Base-by-base conservation (phyloP, 92 coral and sea anemone species). In the Zoanthus sansibaricus region DNA sequence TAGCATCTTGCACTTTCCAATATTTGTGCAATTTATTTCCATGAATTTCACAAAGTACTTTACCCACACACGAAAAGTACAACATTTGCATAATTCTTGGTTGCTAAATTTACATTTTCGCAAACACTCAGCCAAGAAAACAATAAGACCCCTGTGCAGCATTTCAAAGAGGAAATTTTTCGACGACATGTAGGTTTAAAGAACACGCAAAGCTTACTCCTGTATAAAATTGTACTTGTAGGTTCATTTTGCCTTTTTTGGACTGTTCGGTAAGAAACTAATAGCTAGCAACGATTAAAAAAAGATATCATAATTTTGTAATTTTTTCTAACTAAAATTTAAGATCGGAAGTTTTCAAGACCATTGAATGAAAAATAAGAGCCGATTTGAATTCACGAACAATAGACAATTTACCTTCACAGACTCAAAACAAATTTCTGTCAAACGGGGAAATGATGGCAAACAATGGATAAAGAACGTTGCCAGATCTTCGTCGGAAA, bases 301-400 rank as follows among this genome's bases (percentile, higher is more conserved):
- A 45, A 20, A 25, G 85, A 42, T 32, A 21, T 55, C 5, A 46
- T 62, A 11, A 33, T 76, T n/a, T 66, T 11, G 45, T 20, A 12
- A 44, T 47, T 80, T 80, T 80, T 54, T 48, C 70, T n/a, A 18
- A 4, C 74, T 80, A 71, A 80, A 80, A 67, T 80, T 64, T 80
- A 80, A 2, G 85, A 80, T 80, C 85, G 85, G 85, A 80, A 80
- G 85, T 67, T 80, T 71, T 80, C 75, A 64, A 80, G 62, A 61
- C 73, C 73, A n/a, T 79, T 79, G 59, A 79, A 79, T 64, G 54
- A 64, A 58, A 79, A 66, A 80, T 20, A 80, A 66, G 85, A 79
- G 61, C 59, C 85, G 85, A 80, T 80, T 80, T 80, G 85, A 66
- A 47, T 67, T 80, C 75, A 45, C 46, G 12, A 80, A 80, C 85